phyloP scores from a whole-genome alignment of 2,797 vertebrate genomes.

The Rhynchonycteris naso region DNA sequence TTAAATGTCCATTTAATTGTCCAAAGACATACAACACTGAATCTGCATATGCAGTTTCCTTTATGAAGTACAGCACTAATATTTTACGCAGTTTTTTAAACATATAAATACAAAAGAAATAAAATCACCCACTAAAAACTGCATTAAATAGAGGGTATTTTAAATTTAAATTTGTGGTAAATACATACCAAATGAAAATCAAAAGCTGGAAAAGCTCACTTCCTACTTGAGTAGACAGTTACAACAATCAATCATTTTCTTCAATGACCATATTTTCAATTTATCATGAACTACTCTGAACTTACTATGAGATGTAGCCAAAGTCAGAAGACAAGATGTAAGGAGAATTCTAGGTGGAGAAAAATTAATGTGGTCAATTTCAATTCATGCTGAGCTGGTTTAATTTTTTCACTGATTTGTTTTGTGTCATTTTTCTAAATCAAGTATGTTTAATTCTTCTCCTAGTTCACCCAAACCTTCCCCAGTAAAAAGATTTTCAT shows the following conservation, averaged over 20 bases:
- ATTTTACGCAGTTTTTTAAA: conserved; percentile 74
- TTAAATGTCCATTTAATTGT: conserved; percentile 75
- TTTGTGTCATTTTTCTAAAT: conserved; percentile 91
- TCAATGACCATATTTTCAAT: conserved; percentile 73
- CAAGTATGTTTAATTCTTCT: conserved; percentile 96
- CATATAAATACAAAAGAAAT: conserved; percentile 80
- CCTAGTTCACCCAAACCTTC: conserved; percentile 99
- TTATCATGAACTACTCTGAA: conserved; percentile 81
- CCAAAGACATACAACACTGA: conserved; percentile 79
- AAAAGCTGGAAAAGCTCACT: conserved; percentile 78
- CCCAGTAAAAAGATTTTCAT: conserved; percentile 98
- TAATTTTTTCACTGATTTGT: conserved; percentile 67
- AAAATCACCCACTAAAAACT: conserved; percentile 77
- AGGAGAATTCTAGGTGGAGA: conserved; percentile 80
- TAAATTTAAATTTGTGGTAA: conserved; percentile 67
- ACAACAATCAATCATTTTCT: conserved; percentile 65
- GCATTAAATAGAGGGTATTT: conserved; percentile 66
- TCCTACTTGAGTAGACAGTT: conserved; percentile 78
- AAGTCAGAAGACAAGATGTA: conserved; percentile 79
- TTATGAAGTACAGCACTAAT: conserved; percentile 72
- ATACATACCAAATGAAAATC: conserved; percentile 77
- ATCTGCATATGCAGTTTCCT: conserved; percentile 77
- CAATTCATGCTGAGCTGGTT: conserved; percentile 76
- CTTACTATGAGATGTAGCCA: conserved; percentile 83
- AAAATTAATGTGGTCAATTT: conserved; percentile 80